Evolutionary conservation across 2,888 invertebrate genomes (phyloP), one percentile per base, ranked within the genome.

Genomic region (Hyposoter dolosus): DNA sequence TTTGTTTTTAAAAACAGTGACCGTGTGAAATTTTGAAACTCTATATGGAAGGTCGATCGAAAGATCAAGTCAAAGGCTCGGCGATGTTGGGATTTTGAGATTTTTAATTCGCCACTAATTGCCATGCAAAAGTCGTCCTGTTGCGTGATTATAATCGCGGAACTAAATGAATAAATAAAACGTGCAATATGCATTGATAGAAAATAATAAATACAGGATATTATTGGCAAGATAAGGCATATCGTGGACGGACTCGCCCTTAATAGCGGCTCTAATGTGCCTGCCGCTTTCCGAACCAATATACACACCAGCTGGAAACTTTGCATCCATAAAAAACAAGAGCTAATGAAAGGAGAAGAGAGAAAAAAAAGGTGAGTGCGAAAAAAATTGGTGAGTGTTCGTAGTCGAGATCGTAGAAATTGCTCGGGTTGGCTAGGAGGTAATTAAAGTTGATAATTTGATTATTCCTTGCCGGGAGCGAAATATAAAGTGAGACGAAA

Each of bases 401-500:
- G 43, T 60, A 53, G 23, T 77, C 50, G 60, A 60, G 72, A 76
- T 56, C 23, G 76, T 66, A 60, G 71, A 45, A 50, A 60, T 63
- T 77, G 65, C 35, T 17, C 82, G 76, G 35, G 82, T 65, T 56
- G 74, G 17, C 77, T 81, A 6, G 53, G 63, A 43, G 74, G 47
- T 82, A 85, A 85, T 85, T 82, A 78, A 82, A 72, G 47, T 28
- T 68, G 53, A 68, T 79, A 83, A 85, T 83, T 83, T 60, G 78
- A 85, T 85, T 79, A 85, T 85, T 83, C 78, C 71, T 83, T 43
- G 43, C 72, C 56, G 68, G 47, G 78, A 82, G 50, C 45, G 68
- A 72, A 77, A 68, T 66, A 50, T 40, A 15, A 12, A 35, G 65
- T 23, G 32, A 76, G 35, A 56, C 23, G 47, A 23, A 40, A 40